Conservation (phyloP, 1,140 invertebrate genomes). For the Drosophila persimilis region DNA sequence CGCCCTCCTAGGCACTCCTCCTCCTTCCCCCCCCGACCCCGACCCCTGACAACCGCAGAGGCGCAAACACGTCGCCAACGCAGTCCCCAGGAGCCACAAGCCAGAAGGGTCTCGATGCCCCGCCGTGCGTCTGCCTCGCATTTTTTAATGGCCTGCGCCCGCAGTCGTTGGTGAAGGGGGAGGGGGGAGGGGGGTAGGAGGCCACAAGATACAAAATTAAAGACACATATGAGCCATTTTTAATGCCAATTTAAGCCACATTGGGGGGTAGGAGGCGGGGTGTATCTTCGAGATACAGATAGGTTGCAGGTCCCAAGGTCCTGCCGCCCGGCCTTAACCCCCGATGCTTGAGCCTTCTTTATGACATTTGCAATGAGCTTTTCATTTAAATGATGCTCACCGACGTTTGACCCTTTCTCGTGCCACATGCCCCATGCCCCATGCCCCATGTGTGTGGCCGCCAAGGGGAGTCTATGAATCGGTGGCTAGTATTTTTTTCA, state of each 20-base stretch:
- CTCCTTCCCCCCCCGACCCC: too few relatives aligned
- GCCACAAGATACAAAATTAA: constrained; percentile 52
- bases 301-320: too few relatives aligned
- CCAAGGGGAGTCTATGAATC: constrained; percentile 3
- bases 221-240: constrained; percentile 20
- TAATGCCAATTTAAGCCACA: not conserved
- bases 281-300: too few relatives aligned
- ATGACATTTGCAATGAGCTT: constrained; percentile 56
- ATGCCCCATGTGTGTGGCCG: not conserved
- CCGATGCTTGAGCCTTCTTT: constrained; percentile 7
- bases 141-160: constrained; percentile 51
- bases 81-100: not conserved
- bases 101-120: not conserved
- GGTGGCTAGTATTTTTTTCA: constrained; percentile 34
- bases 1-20: constrained; percentile 32
- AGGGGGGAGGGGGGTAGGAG: not conserved
- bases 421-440: not conserved
- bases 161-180: not conserved
- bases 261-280: too few relatives aligned
- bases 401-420: constrained; percentile 48
- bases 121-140: constrained; percentile 13
- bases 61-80: constrained; percentile 46
- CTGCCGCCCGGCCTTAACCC: not conserved
- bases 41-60: constrained; percentile 17
- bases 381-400: constrained; percentile 55